Base-by-base conservation (phyloP, 2,888 invertebrate genomes). In the Sphinx pinastri region DNA sequence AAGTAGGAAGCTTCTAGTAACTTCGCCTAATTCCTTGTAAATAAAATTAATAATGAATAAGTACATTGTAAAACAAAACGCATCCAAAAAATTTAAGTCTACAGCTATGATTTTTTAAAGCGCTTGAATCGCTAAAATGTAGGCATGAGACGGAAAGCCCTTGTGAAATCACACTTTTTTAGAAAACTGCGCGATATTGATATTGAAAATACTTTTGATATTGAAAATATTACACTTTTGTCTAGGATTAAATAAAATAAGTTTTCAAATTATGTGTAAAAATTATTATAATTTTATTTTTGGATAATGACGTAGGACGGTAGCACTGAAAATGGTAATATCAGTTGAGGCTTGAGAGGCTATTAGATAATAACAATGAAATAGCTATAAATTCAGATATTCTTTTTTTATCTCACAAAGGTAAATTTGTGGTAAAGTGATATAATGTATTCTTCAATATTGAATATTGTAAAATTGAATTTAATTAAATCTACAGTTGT, bases 121-220 rank as follows among this genome's bases (percentile, higher is more conserved):
- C 47, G 60, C 47, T 63, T 16, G 60, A 47, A 47, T 19, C 60
- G 60, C 60, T 63, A 47, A 47, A 13, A 16, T 6, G 47, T 47
- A 16, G 1, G 6, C 47, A 12, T 13, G 31, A 14, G 60, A 47
- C 47, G 12, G 60, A 47, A 47, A 63, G 16, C 47, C 19, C 60
- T 63, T 12, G 60, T 47, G 47, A 63, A 63, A 63, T 63, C 47
- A 63, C 45, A 60, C 47, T 19, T 63, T 63, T 16, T 63, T 63
- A 47, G 47, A 47, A 63, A 63, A 47, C 47, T 16, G 60, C 38
- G 16, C 16, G 14, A n/a, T n/a, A 47, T 63, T 47, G 47, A 13
- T 60, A 60, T 60, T 16, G 16, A n/a, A 47, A 60, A 47, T 45
- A 60, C n/a, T n/a, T 63, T 63, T 47, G 47, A 13, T 60, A 60